phyloP scores from a whole-genome alignment of 2,797 vertebrate species.

The Danio choprae region DNA sequence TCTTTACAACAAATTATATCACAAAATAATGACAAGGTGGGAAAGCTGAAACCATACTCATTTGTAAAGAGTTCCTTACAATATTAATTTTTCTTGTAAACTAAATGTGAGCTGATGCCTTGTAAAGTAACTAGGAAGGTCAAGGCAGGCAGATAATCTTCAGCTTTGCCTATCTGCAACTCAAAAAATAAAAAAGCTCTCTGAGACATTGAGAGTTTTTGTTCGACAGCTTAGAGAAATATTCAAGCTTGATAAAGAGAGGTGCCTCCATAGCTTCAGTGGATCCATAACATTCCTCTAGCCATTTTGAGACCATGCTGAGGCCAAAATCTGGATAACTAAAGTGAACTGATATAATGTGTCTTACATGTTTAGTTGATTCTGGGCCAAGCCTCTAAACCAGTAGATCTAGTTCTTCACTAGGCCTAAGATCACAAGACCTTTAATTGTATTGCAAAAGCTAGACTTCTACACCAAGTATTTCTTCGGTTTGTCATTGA shows the following conservation, averaged over 20 bases:
- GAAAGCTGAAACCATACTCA: not conserved
- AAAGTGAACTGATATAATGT: not conserved
- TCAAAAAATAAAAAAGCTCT: constrained; percentile 30
- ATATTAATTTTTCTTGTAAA: constrained; percentile 13
- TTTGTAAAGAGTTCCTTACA: constrained; percentile 8
- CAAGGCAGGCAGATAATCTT: constrained; percentile 17
- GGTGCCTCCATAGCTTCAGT: not conserved
- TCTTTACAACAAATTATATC: not conserved
- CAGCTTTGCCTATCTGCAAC: constrained; percentile 13
- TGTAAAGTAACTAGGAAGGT: not conserved
- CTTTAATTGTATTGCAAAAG: constrained; percentile 11
- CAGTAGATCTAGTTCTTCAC: constrained; percentile 22
- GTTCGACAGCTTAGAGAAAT: constrained; percentile 2
- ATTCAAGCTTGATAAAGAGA: not conserved
- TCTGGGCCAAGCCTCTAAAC: not conserved
- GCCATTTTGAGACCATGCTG: not conserved
- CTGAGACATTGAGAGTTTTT: not conserved
- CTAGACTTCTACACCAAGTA: not conserved
- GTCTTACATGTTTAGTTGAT: constrained; percentile 4
- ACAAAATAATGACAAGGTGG: not conserved
- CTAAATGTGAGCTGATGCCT: not conserved
- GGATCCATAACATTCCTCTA: constrained; percentile 27
- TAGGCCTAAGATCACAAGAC: constrained; percentile 13
- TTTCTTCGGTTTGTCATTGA: constrained; percentile 11
- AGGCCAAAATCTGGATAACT: constrained; percentile 3